These are phyloP conservation scores for Champsocephalus esox DNA, from an alignment of 2,797 vertebrate species.

Conservation along the genomic window DNA sequence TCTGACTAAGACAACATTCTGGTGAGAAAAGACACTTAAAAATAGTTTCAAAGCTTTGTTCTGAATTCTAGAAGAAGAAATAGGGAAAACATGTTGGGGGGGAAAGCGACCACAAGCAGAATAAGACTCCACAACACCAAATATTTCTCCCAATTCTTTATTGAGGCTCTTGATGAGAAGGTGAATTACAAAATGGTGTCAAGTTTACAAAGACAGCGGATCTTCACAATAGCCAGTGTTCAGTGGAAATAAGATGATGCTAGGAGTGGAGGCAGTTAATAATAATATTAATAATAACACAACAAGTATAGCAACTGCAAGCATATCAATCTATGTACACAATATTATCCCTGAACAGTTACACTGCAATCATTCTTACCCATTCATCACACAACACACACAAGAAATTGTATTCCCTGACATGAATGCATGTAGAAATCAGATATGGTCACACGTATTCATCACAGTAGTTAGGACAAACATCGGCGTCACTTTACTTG, in stretches of 20 bases:
- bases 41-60: constrained; percentile 69
- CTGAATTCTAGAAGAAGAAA: constrained; percentile 35
- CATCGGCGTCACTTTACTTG: constrained; percentile 10
- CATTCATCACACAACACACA: constrained; percentile 58
- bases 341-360: constrained; percentile 83
- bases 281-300: constrained; percentile 44
- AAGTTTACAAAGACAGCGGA: constrained; percentile 75
- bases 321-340: constrained; percentile 72
- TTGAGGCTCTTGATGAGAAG: constrained; percentile 76
- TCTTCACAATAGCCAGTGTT: constrained; percentile 65
- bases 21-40: constrained; percentile 56
- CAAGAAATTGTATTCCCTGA: constrained; percentile 70
- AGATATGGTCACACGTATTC: constrained; percentile 41
- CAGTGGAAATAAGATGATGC: constrained; percentile 46
- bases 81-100: neutral
- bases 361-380: constrained; percentile 62
- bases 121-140: constrained; percentile 30
- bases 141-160: constrained; percentile 80
- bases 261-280: constrained; percentile 56
- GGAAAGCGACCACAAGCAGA: constrained; percentile 27
- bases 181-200: constrained; percentile 78
- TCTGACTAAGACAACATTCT: constrained; percentile 60
- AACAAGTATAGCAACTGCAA: constrained; percentile 51
- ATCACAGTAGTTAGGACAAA: constrained; percentile 59
- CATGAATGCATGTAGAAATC: constrained; percentile 56